These are phyloP conservation scores for Calameuta filiformis DNA, from an alignment of 2,888 invertebrate genomes.

Conservation along the genomic window DNA sequence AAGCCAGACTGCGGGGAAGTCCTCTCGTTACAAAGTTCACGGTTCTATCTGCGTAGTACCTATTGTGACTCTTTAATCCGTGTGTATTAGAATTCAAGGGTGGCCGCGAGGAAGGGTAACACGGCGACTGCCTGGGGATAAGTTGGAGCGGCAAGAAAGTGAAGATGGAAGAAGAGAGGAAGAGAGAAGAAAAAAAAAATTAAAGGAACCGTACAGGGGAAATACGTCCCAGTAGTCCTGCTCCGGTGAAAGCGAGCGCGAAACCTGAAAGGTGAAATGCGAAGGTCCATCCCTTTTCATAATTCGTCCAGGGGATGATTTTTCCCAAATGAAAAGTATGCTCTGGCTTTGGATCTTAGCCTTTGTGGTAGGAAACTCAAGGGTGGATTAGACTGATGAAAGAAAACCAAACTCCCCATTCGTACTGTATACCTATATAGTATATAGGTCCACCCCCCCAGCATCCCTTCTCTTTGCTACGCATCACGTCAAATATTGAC, in stretches of 20 bases:
- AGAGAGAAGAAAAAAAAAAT: slow-evolving; percentile 14
- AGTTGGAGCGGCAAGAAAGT: slow-evolving; percentile 15
- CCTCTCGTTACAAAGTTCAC: neutral
- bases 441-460: too few relatives aligned
- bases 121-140: too few relatives aligned
- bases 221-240: too few relatives aligned
- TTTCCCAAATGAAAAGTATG: slow-evolving; percentile 50
- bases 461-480: too few relatives aligned
- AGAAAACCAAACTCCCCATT: slow-evolving; percentile 13
- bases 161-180: slow-evolving; percentile 13
- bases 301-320: slow-evolving; percentile 41
- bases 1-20: neutral
- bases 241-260: too few relatives aligned
- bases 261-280: too few relatives aligned
- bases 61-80: neutral
- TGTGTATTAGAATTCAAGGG: too few relatives aligned
- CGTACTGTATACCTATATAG: neutral
- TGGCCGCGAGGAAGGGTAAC: too few relatives aligned
- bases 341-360: slow-evolving; percentile 21
- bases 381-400: slow-evolving; percentile 23
- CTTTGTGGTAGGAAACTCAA: slow-evolving; percentile 29
- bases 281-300: slow-evolving; percentile 30
- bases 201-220: neutral
- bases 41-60: neutral
- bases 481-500: slow-evolving; percentile 40